Evolutionary conservation across 2,797 vertebrate genomes (phyloP).

Genomic region (Mastacembelus armatus): DNA sequence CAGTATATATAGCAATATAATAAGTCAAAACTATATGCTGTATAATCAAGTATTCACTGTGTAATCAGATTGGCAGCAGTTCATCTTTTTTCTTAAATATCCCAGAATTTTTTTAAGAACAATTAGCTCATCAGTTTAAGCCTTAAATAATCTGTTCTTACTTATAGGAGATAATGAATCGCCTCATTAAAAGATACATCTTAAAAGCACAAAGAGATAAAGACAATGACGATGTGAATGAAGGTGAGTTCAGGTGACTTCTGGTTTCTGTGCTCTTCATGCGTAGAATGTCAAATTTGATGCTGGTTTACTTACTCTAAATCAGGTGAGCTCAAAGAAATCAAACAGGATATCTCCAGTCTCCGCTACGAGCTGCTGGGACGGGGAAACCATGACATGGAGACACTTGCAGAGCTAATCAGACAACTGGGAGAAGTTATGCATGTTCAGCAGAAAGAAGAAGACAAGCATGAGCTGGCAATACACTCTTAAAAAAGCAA

Average conservation of each 20-base stretch:
- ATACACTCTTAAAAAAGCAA: slow-evolving; percentile 2
- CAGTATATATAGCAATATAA: too few species aligned
- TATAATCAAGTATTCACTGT: too few species aligned
- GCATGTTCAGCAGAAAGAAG: slow-evolving; percentile 20
- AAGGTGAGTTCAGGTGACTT: slow-evolving; percentile 84
- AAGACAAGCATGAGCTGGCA: slow-evolving; percentile 13
- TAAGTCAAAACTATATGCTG: not conserved
- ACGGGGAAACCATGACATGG: slow-evolving; percentile 88
- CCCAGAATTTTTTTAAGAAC: not conserved
- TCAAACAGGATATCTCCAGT: slow-evolving; percentile 97
- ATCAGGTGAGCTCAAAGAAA: slow-evolving; percentile 94
- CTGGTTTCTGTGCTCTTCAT: not conserved
- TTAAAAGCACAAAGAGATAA: slow-evolving; percentile 86
- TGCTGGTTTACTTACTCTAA: not conserved
- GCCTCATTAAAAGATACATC: slow-evolving; percentile 87
- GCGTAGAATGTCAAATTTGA: not conserved
- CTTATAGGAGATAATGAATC: slow-evolving; percentile 94
- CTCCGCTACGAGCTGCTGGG: slow-evolving; percentile 96
- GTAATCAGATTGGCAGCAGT: not conserved
- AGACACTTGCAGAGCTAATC: slow-evolving; percentile 89
- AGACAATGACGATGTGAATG: slow-evolving; percentile 93
- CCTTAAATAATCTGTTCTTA: not conserved
- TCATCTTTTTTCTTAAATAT: not conserved
- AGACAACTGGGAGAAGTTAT: slow-evolving; percentile 87
- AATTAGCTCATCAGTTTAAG: not conserved